These are phyloP conservation scores for Elephas maximus DNA, from an alignment of 2,113 vertebrate species.

Conservation along the genomic window DNA sequence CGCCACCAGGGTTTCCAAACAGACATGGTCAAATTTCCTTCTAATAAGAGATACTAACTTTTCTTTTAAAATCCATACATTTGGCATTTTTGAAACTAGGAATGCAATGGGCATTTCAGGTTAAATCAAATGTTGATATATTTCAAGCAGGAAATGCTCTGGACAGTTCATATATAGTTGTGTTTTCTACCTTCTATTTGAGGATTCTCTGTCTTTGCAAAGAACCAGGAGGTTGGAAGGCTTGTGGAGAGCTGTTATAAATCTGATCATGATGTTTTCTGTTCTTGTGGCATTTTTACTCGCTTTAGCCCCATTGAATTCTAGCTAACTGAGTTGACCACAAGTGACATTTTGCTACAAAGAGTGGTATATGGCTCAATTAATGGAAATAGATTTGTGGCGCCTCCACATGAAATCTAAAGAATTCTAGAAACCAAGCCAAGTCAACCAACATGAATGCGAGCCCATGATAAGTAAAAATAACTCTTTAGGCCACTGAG, in stretches of 20 bases:
- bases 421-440: slow-evolving; percentile 67
- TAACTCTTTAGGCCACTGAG: slow-evolving; percentile 11
- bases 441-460: slow-evolving; percentile 48
- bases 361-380: slow-evolving; percentile 51
- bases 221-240: background rate
- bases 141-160: background rate
- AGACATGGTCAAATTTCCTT: background rate
- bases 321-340: slow-evolving; percentile 39
- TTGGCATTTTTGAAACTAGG: background rate
- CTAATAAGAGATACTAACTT: background rate
- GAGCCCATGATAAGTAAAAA: slow-evolving; percentile 65
- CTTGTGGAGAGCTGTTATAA: slow-evolving; percentile 25
- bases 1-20: no score
- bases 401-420: slow-evolving; percentile 61
- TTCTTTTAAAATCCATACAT: background rate
- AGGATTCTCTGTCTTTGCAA: background rate
- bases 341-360: slow-evolving; percentile 50
- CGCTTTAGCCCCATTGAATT: slow-evolving; percentile 10
- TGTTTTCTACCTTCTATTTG: background rate
- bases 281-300: background rate
- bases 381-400: slow-evolving; percentile 65
- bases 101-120: background rate
- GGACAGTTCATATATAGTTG: background rate
- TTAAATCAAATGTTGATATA: background rate
- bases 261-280: slow-evolving; percentile 67